A percentile compares a stretch with the other conserved stretches of the same genome.
Conservation (phyloP, 2,113 vertebrate species). For the Cacatua alba region DNA sequence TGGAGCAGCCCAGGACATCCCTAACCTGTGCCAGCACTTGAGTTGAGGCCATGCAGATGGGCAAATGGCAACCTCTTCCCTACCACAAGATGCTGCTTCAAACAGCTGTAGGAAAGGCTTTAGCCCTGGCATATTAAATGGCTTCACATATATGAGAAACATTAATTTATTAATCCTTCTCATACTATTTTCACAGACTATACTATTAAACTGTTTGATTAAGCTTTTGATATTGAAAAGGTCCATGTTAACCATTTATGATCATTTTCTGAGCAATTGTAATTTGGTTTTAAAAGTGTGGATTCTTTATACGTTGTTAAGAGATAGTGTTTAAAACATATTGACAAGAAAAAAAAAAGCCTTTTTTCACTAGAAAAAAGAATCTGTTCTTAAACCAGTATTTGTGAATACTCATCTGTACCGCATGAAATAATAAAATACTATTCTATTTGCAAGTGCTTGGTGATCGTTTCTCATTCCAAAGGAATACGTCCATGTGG, state of each 20-base stretch:
- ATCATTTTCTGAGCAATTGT: not conserved
- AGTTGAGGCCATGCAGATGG: accelerated
- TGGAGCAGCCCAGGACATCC: not conserved
- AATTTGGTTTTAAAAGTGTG: not conserved
- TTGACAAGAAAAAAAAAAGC: not conserved
- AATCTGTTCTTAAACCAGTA: not conserved
- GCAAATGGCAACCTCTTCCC: not conserved
- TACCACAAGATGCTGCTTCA: not conserved
- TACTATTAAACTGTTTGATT: not conserved
- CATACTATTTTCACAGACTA: not conserved
- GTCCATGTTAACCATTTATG: not conserved
- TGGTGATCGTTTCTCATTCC: not conserved
- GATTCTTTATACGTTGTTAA: not conserved
- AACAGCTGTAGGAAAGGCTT: not conserved
- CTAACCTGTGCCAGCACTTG: not conserved
- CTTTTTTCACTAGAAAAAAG: not conserved
- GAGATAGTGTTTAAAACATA: not conserved
- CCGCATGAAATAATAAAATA: not conserved
- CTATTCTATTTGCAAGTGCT: not conserved
- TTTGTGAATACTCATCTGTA: not conserved
- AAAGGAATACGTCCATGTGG: not conserved
- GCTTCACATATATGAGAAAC: not conserved
- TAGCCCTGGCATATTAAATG: not conserved
- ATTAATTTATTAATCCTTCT: not conserved
- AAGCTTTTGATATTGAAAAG: not conserved